Percentiles rank a stretch among this genome's conserved stretches.
These are phyloP conservation scores for Helicolenus hilgendorfi DNA, from an alignment of 2,797 vertebrate genomes.

Conservation along the genomic window DNA sequence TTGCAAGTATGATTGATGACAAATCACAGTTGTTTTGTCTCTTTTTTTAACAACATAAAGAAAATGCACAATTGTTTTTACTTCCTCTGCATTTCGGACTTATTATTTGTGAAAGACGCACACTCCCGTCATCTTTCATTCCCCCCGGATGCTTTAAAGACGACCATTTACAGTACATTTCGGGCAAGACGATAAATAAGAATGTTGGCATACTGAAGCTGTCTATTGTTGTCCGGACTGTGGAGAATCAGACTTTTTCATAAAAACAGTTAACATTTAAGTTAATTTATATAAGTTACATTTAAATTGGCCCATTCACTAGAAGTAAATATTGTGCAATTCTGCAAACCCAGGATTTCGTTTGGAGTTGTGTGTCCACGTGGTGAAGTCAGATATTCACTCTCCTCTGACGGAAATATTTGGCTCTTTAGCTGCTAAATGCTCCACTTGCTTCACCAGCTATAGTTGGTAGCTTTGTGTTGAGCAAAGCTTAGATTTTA, in stretches of 20 bases:
- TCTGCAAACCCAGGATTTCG: neutral
- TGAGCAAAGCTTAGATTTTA: neutral
- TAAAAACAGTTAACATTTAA: neutral
- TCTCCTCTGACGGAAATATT: too few relatives aligned
- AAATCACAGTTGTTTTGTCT: conserved; percentile 10
- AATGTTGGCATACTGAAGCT: neutral
- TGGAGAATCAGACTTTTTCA: neutral
- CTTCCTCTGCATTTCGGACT: conserved; percentile 45
- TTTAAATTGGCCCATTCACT: neutral
- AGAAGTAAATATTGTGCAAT: neutral
- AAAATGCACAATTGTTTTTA: conserved; percentile 35
- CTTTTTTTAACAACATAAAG: neutral
- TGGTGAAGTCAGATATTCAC: too few relatives aligned
- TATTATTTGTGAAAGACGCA: conserved; percentile 15
- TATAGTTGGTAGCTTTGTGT: neutral
- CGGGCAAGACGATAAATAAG: neutral
- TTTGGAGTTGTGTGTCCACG: neutral
- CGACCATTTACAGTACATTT: neutral
- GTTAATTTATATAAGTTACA: neutral
- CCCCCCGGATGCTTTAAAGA: neutral
- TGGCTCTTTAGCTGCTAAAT: neutral
- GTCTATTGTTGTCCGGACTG: neutral
- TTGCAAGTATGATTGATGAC: conserved; percentile 39
- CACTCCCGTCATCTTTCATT: neutral
- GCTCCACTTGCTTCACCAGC: neutral